These are phyloP conservation scores for Meiosimyza decipiens DNA, from an alignment of 2,888 invertebrate species.

Conservation along the genomic window DNA sequence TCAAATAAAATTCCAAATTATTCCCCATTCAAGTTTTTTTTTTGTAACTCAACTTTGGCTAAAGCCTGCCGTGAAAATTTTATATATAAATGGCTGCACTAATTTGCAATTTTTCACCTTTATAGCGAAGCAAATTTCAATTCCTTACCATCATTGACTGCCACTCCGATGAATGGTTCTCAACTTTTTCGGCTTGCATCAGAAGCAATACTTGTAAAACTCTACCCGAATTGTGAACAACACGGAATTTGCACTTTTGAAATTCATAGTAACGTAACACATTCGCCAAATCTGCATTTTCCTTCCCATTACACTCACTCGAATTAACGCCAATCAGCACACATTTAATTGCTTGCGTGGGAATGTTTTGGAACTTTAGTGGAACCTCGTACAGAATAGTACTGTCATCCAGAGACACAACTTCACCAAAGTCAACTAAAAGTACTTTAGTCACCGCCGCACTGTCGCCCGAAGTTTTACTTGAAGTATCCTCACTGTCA, in stretches of 20 bases:
- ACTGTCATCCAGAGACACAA: constrained; percentile 36
- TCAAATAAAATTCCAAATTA: too few relatives aligned
- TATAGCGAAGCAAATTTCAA: too few relatives aligned
- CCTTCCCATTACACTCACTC: neutral
- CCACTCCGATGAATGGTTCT: too few relatives aligned
- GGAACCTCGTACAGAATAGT: constrained; percentile 38
- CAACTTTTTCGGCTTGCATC: constrained; percentile 4
- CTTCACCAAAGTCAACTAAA: constrained; percentile 45
- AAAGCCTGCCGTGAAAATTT: too few relatives aligned
- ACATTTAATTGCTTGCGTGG: constrained; percentile 46
- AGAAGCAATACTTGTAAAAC: constrained; percentile 40
- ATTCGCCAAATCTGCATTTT: constrained; percentile 24
- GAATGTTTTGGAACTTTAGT: constrained; percentile 35
- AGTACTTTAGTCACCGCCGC: constrained; percentile 17
- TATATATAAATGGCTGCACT: too few relatives aligned
- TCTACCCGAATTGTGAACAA: constrained; percentile 27
- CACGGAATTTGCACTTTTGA: constrained; percentile 35
- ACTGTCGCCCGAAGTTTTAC: too few relatives aligned
- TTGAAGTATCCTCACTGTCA: too few relatives aligned
- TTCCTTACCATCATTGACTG: too few relatives aligned
- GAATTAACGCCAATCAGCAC: constrained; percentile 40
- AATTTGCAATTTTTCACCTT: too few relatives aligned
- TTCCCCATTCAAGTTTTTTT: too few relatives aligned
- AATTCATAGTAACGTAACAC: constrained; percentile 37
- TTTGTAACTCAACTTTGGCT: too few relatives aligned